Percentiles rank a stretch among this genome's conserved stretches.
Conservation (phyloP, 2,888 invertebrate species). For the Pseudococcus jackbeardsleyi region DNA sequence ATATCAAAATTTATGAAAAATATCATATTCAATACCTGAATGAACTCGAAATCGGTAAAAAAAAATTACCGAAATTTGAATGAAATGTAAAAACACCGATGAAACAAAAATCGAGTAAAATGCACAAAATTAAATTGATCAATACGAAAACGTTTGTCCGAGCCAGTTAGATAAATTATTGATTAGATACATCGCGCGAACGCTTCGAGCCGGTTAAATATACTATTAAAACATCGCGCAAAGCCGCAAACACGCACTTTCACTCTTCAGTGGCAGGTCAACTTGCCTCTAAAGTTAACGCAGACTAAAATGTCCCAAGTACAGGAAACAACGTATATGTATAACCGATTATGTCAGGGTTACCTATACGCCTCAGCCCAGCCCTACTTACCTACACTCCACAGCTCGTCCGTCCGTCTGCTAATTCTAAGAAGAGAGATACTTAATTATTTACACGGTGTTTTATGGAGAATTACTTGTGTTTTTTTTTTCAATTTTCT, state of each 20-base stretch:
- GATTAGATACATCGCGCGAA: background rate
- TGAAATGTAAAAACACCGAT: too few relatives aligned
- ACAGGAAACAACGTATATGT: conserved; percentile 63
- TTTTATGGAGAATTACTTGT: too few relatives aligned
- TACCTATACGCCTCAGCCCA: background rate
- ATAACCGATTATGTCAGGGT: conserved; percentile 65
- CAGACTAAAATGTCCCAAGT: conserved; percentile 59
- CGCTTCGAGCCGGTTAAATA: conserved; percentile 28
- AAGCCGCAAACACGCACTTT: conserved; percentile 54
- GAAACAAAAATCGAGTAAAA: background rate
- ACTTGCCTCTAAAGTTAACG: conserved; percentile 60
- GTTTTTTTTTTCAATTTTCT: too few relatives aligned
- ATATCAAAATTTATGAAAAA: too few relatives aligned
- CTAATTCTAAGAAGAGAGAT: background rate
- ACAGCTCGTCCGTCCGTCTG: too few relatives aligned
- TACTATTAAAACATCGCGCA: conserved; percentile 1
- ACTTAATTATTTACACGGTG: background rate
- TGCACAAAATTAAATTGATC: background rate
- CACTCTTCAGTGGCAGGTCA: conserved; percentile 57
- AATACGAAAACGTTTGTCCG: background rate
- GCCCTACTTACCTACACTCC: too few relatives aligned
- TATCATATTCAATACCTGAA: too few relatives aligned
- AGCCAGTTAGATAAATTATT: background rate
- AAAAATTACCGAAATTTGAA: background rate
- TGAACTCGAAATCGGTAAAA: too few relatives aligned